phyloP scores from a whole-genome alignment of 1,140 invertebrate genomes.

The Vanessa tameamea region DNA sequence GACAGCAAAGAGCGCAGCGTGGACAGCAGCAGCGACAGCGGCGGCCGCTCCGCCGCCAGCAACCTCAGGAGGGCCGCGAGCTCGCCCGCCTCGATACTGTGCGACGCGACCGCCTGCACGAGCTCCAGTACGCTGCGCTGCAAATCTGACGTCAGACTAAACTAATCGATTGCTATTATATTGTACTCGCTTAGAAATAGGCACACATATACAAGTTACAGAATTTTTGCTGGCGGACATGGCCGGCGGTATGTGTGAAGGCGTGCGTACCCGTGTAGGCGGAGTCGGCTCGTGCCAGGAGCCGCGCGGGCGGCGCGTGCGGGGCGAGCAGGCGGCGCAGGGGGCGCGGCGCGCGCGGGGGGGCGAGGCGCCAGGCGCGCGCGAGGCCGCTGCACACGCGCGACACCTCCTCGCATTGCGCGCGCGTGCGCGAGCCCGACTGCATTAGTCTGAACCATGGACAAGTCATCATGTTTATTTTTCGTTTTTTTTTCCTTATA shows the following conservation, averaged over 20 bases:
- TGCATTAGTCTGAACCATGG: slow-evolving; percentile 29
- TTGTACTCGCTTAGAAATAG: neutral
- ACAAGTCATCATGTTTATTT: neutral
- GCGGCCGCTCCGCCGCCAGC: slow-evolving; percentile 80
- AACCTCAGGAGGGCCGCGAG: slow-evolving; percentile 81
- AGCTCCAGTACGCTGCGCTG: slow-evolving; percentile 83
- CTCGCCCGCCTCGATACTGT: slow-evolving; percentile 80
- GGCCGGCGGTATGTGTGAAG: neutral
- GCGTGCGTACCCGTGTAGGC: slow-evolving; percentile 18
- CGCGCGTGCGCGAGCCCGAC: slow-evolving; percentile 15
- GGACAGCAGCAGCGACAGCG: slow-evolving; percentile 78
- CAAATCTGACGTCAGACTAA: slow-evolving; percentile 71
- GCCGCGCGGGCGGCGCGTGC: slow-evolving; percentile 40
- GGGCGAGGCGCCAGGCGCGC: slow-evolving; percentile 42
- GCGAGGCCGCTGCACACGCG: slow-evolving; percentile 49
- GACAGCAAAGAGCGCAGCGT: slow-evolving; percentile 78
- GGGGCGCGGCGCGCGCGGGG: slow-evolving; percentile 45
- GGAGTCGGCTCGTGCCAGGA: slow-evolving; percentile 28
- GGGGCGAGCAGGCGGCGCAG: slow-evolving; percentile 51
- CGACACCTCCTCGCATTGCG: slow-evolving; percentile 36
- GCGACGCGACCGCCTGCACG: slow-evolving; percentile 80
- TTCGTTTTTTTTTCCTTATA: too few relatives aligned
- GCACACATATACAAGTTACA: too few relatives aligned
- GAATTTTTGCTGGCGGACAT: too few relatives aligned
- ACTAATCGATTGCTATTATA: too few relatives aligned